Conservation (phyloP, 1,140 invertebrate species). For the Hestina assimilis region DNA sequence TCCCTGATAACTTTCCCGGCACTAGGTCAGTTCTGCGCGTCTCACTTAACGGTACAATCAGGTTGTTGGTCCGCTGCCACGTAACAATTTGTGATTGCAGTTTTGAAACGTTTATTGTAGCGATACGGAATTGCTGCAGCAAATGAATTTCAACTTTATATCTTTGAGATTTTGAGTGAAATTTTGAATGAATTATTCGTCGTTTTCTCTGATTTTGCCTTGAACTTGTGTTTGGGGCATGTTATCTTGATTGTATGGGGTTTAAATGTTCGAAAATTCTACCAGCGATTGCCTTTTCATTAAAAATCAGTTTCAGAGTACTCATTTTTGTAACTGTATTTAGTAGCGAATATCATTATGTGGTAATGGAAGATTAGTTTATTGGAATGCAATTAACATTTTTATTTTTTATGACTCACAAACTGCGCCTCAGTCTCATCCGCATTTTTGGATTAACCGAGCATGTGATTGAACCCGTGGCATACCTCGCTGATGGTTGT, state of each 20-base stretch:
- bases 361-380: neutral
- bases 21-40: slow-evolving; percentile 75
- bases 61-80: slow-evolving; percentile 66
- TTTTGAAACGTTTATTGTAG: slow-evolving; percentile 64
- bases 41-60: slow-evolving; percentile 75
- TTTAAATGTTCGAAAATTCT: slow-evolving; percentile 26
- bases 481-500: too few relatives aligned
- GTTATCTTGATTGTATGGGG: slow-evolving; percentile 19
- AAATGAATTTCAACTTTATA: slow-evolving; percentile 42
- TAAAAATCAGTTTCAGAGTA: slow-evolving; percentile 30
- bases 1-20: slow-evolving; percentile 72
- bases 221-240: slow-evolving; percentile 50
- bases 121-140: slow-evolving; percentile 26
- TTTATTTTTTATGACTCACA: too few relatives aligned
- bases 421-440: too few relatives aligned
- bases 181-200: neutral
- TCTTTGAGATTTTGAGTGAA: slow-evolving; percentile 26
- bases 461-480: too few relatives aligned
- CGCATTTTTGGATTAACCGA: too few relatives aligned
- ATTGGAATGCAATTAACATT: too few relatives aligned
- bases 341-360: neutral
- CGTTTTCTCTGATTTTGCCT: slow-evolving; percentile 33
- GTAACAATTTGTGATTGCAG: slow-evolving; percentile 72
- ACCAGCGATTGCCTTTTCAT: slow-evolving; percentile 25
- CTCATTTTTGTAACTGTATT: slow-evolving; percentile 32